These are phyloP conservation scores for Rhagoletis zephyria DNA, from an alignment of 1,140 invertebrate genomes.

Conservation along the genomic window DNA sequence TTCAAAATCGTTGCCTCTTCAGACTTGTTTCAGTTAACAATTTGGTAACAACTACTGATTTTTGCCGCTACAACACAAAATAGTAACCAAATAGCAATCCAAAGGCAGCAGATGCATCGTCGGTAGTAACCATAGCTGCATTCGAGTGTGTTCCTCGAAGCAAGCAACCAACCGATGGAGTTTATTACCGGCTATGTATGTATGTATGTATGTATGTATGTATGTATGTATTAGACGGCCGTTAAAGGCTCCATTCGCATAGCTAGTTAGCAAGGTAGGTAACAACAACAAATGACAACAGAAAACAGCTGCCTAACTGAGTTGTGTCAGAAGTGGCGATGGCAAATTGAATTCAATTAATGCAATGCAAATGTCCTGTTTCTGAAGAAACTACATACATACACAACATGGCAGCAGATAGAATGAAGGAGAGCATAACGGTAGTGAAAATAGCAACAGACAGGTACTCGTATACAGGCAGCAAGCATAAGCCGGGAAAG, in stretches of 20 bases:
- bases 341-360: conserved; percentile 67
- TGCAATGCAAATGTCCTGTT: conserved; percentile 57
- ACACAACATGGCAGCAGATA: too few relatives aligned
- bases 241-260: too few relatives aligned
- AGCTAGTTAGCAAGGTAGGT: too few relatives aligned
- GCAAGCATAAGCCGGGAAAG: neutral
- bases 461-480: neutral
- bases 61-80: neutral
- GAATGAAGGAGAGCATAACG: neutral
- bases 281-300: conserved; percentile 2
- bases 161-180: neutral
- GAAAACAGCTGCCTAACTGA: conserved; percentile 15
- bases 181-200: neutral
- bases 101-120: neutral
- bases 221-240: too few relatives aligned
- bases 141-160: neutral
- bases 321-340: conserved; percentile 37
- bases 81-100: neutral
- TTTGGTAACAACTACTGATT: conserved; percentile 8
- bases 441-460: too few relatives aligned
- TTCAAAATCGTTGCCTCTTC: neutral
- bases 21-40: neutral
- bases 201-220: too few relatives aligned
- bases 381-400: neutral
- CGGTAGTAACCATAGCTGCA: neutral